A percentile compares a stretch with the other conserved stretches of the same genome.
phyloP scores from a whole-genome alignment of 2,113 vertebrate species.

The Lepus europaeus region DNA sequence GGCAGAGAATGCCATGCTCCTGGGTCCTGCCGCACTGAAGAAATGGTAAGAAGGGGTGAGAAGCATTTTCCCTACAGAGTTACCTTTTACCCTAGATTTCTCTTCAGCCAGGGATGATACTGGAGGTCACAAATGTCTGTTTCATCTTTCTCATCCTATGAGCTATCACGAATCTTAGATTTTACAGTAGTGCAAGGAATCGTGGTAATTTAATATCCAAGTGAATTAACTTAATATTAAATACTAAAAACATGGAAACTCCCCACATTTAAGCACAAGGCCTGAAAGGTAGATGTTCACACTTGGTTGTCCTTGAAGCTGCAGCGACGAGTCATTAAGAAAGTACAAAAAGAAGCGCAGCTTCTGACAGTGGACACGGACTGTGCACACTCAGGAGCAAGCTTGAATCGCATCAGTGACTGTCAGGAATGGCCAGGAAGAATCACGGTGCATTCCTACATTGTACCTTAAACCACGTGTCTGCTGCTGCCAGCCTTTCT shows the following conservation, averaged over 20 bases:
- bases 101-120: neutral
- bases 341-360: neutral
- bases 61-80: neutral
- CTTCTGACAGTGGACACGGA: neutral
- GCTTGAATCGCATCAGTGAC: too few species aligned
- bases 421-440: neutral
- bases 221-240: neutral
- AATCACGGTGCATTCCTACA: neutral
- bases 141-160: neutral
- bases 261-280: neutral
- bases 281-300: neutral
- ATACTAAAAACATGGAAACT: neutral
- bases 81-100: neutral
- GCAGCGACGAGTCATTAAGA: neutral
- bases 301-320: neutral
- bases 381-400: neutral
- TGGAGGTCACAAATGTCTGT: neutral
- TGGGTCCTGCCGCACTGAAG: neutral
- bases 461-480: neutral
- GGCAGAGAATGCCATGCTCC: neutral
- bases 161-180: neutral
- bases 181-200: neutral
- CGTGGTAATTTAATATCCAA: neutral
- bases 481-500: neutral
- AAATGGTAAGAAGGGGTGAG: too few species aligned